A percentile compares a stretch with the other conserved stretches of the same genome.
These are phyloP conservation scores for Caracal caracal DNA, from an alignment of 2,113 vertebrate genomes.

Conservation along the genomic window DNA sequence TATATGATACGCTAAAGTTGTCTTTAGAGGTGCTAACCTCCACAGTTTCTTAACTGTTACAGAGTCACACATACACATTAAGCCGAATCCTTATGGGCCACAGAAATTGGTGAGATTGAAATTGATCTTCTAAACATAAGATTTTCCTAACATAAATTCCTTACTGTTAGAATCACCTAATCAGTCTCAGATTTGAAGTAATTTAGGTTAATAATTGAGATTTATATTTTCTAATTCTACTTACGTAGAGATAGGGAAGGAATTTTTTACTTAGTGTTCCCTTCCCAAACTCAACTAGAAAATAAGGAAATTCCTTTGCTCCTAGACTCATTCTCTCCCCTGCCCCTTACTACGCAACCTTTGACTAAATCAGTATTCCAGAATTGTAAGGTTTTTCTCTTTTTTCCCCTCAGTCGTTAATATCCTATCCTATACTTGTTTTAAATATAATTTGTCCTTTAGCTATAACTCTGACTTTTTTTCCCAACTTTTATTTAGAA, in stretches of 20 bases:
- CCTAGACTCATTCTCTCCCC: neutral
- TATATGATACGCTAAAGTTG: neutral
- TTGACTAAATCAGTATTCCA: neutral
- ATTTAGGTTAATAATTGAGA: constrained; percentile 6
- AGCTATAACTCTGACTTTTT: constrained; percentile 30
- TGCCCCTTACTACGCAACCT: neutral
- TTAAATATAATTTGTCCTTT: neutral
- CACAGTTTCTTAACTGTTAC: neutral
- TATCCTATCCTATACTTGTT: neutral
- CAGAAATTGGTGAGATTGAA: constrained; percentile 19
- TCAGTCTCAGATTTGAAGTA: constrained; percentile 13
- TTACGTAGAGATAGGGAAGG: neutral
- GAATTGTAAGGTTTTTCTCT: neutral
- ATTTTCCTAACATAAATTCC: constrained; percentile 2
- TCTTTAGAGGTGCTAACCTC: neutral
- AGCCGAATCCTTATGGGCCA: neutral
- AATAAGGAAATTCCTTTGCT: neutral
- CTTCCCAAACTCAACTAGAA: neutral
- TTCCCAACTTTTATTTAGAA: constrained; percentile 84
- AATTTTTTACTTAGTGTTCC: neutral
- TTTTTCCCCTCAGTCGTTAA: neutral
- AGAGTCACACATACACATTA: neutral
- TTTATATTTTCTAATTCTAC: neutral
- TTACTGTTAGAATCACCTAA: neutral
- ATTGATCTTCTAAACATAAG: constrained; percentile 7